Percentiles rank a stretch among this genome's conserved stretches.
These are phyloP conservation scores for Melanotaenia pygmaea DNA, from an alignment of 2,797 vertebrate genomes.

Conservation along the genomic window DNA sequence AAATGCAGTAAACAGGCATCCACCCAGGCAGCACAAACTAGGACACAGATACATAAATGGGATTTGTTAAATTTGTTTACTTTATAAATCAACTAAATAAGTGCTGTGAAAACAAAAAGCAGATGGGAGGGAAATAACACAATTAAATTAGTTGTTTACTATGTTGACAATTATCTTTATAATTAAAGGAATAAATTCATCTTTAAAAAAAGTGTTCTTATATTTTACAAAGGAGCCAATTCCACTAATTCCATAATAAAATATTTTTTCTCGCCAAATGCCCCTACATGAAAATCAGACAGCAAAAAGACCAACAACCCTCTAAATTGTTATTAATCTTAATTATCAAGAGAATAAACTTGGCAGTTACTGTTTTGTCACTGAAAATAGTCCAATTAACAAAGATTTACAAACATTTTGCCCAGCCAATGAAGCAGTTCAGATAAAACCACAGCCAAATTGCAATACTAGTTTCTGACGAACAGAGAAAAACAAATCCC, in stretches of 20 bases:
- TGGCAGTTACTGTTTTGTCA: slow-evolving; percentile 36
- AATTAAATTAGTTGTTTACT: background rate
- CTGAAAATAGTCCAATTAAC: slow-evolving; percentile 47
- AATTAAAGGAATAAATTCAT: slow-evolving; percentile 7
- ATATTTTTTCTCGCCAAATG: slow-evolving; percentile 12
- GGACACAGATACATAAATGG: background rate
- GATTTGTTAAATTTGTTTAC: background rate
- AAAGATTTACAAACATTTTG: slow-evolving; percentile 41
- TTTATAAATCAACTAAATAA: background rate
- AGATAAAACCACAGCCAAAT: slow-evolving; percentile 42
- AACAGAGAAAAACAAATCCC: slow-evolving; percentile 38
- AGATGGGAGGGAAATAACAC: background rate
- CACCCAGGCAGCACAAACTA: background rate
- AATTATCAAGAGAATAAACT: slow-evolving; percentile 45
- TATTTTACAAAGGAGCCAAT: background rate
- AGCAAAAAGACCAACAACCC: slow-evolving; percentile 31
- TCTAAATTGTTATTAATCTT: slow-evolving; percentile 50
- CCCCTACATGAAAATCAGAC: slow-evolving; percentile 14
- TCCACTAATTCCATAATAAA: slow-evolving; percentile 23
- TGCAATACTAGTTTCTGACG: slow-evolving; percentile 49
- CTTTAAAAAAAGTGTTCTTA: background rate
- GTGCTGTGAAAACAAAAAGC: background rate
- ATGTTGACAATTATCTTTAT: background rate
- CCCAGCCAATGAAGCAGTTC: slow-evolving; percentile 28
- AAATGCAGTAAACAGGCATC: background rate